Evolutionary conservation across 1,140 invertebrate species (phyloP), one percentile per base, ranked within the genome.

Genomic region (Muscidifurax raptorellus): DNA sequence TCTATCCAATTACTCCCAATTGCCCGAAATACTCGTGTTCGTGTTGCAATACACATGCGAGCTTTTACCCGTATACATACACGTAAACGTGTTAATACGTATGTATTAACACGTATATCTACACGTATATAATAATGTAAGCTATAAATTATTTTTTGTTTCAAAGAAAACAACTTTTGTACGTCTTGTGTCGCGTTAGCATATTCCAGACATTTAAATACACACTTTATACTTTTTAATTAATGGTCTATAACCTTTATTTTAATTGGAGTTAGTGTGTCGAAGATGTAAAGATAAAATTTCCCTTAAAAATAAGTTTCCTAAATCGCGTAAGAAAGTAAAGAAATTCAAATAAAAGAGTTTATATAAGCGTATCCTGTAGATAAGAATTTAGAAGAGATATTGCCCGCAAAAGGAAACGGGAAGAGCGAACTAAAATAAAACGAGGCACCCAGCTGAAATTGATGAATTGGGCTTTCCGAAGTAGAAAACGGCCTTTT

Each of bases 1-100:
- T 88, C 80, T 76, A 83, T 75, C 84, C 86, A 88, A 88, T 88
- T 88, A 88, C 86, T 84, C 77, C 66, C 85, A 87, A 87, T 88
- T 86, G 79, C 82, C 71, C 69, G 76, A 85, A 87, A 85, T 82
- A 87, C 81, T 85, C 30, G 59, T 47, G 64, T 52, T 78, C 36
- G 27, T 18, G 47, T 83, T 82, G 64, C 74, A 18, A 76, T 30
- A 82, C 74, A 82, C 74, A 67, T 75, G n/a, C 69, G 3, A 64
- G 7, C 25, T 75, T 44, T 30, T n/a, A 74, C 28, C 30, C 9
- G 36, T 9, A 10, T 52, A 30, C 36, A 72, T 25, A 69, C 59
- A 67, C 3, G 25, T 9, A 27, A n/a, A 59, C 52, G 52, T 59
- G 52, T 59, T 59, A 59, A n/a, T n/a, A n/a, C n/a, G n/a, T n/a